Evolutionary conservation across 2,113 vertebrate genomes (phyloP).

Genomic region (Bubalus kerabau): DNA sequence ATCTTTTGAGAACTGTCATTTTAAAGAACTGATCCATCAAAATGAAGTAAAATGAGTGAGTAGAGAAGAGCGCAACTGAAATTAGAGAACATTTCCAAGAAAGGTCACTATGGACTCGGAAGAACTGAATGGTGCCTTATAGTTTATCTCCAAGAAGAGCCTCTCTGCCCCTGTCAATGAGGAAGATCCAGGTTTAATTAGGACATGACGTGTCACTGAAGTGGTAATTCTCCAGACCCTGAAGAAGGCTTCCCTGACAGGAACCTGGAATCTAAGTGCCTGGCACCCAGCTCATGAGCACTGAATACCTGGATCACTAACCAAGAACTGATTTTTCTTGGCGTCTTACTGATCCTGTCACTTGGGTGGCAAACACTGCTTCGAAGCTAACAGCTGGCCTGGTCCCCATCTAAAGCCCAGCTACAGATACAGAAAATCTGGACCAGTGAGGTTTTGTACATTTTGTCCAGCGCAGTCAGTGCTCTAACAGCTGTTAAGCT

Average conservation of each 20-base stretch:
- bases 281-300: not conserved
- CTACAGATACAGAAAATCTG: not conserved
- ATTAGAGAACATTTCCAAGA: not conserved
- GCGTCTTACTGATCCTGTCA: not conserved
- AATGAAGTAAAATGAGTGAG: not conserved
- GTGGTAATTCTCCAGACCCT: not conserved
- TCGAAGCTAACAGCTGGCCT: not conserved
- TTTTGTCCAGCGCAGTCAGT: not conserved
- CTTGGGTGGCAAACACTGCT: not conserved
- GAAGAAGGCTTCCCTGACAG: not conserved
- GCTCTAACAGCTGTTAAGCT: conserved; percentile 1
- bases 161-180: not conserved
- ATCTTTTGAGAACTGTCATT: not conserved
- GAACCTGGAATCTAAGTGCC: not conserved
- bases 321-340: not conserved
- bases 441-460: not conserved
- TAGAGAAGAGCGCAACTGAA: not conserved
- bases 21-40: not conserved
- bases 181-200: not conserved
- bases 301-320: not conserved
- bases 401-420: not conserved
- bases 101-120: not conserved
- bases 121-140: not conserved
- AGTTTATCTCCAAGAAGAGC: not conserved
- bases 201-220: not conserved